Evolutionary conservation across 2,113 vertebrate species (phyloP), one percentile per base, ranked within the genome.

Genomic region (Myiagra hebetior): DNA sequence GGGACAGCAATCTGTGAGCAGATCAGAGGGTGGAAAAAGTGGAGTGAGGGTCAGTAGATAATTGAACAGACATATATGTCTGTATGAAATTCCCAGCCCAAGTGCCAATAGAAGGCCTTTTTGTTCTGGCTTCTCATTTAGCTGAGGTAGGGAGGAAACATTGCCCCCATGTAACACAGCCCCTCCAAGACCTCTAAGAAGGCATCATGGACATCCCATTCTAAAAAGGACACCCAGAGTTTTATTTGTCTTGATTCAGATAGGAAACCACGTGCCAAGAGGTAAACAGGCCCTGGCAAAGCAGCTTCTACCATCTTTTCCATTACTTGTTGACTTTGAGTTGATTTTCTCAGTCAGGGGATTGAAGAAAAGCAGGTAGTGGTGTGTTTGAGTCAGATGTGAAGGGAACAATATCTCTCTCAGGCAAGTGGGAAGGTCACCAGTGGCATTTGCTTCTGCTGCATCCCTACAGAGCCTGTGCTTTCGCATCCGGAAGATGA

Each of bases 401-500:
- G 53, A 88, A 81, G 78, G 49, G 52, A 68, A 59, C 27, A 79
- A 17, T 19, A 11, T 44, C 6, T 26, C 22, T 79, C 59, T 91
- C 55, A 42, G n/a, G 46, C 19, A 50, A 69, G 13, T 22, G 47
- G 56, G 6, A 64, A 68, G 11, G 41, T 81, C 88, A 77, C 50
- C 18, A n/a, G 59, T 60, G 46, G 27, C 26, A 78, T 49, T 65
- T 72, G 11, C 26, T 93, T 96, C 76, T 89, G 69, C 46, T 84
- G 39, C 3, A 5, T 96, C 52, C 81, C 55, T 75, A 41, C 49
- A 99, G 99, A 99, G 98, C 68, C 92, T 99, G 62, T 99, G 99
- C 89, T 99, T 99, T 98, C 99, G 99, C 6, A 96, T 99, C 86
- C 98, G 98, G 97, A 99, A 99, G 98, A 99, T 99, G 99, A 99